Percentiles rank a stretch among this genome's conserved stretches.
Conservation (phyloP, 35 echinoderm and acorn worm species). For the Apostichopus californicus region DNA sequence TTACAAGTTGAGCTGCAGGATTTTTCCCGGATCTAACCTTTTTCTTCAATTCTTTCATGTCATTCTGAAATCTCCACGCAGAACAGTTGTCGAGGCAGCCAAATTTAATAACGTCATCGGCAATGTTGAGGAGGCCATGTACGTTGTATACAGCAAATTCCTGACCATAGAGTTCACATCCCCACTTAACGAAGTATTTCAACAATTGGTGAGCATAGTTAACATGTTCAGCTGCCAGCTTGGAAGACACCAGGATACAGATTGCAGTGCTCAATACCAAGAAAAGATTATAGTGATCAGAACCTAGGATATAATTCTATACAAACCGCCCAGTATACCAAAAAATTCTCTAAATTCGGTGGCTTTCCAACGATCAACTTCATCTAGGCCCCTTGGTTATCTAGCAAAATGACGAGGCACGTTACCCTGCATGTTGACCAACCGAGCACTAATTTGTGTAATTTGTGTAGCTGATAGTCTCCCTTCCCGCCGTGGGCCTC, state of each 20-base stretch:
- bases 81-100: constrained; percentile 46
- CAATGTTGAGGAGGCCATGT: constrained; percentile 71
- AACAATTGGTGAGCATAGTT: constrained; percentile 57
- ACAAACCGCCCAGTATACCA: constrained; percentile 60
- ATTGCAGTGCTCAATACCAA: constrained; percentile 65
- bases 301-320: constrained; percentile 8
- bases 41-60: constrained; percentile 68
- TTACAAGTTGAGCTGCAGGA: constrained; percentile 59
- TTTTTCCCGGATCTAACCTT: constrained; percentile 60
- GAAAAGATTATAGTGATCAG: constrained; percentile 54
- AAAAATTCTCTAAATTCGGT: constrained; percentile 63
- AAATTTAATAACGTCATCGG: constrained; percentile 58
- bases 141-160: constrained; percentile 80
- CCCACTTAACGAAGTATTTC: constrained; percentile 62
- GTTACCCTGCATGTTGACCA: constrained; percentile 16
- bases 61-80: constrained; percentile 76
- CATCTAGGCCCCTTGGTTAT: constrained; percentile 59
- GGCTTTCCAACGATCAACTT: constrained; percentile 78
- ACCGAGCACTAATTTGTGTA: constrained; percentile 47
- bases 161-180: constrained; percentile 59
- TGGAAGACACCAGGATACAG: constrained; percentile 56
- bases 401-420: constrained; percentile 56
- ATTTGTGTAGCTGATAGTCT: constrained; percentile 40
- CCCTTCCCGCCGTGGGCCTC: constrained; percentile 32
- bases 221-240: neutral